Evolutionary conservation across 2,888 invertebrate species (phyloP).

Genomic region (Adineta ricciae): DNA sequence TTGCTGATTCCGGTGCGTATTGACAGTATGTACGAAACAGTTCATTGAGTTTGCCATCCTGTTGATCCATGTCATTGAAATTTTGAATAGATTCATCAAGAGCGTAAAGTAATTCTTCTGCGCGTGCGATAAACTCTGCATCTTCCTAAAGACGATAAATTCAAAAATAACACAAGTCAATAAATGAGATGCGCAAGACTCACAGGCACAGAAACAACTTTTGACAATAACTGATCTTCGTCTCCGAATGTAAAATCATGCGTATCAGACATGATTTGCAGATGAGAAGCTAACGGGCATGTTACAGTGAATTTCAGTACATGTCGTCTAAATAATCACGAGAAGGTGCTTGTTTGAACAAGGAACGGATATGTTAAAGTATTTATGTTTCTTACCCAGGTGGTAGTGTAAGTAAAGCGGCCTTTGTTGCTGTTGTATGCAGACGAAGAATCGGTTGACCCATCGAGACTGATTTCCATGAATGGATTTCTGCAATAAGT

Average conservation of each 20-base stretch:
- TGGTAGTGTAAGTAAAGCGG: conserved; percentile 45
- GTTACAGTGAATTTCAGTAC: conserved; percentile 46
- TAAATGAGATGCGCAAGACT: neutral
- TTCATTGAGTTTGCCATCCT: neutral
- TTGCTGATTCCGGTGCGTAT: neutral
- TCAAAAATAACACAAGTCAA: neutral
- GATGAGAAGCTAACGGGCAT: conserved; percentile 46
- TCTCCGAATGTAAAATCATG: conserved; percentile 47
- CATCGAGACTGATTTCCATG: conserved; percentile 48
- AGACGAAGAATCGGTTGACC: conserved; percentile 46
- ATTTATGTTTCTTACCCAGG: conserved; percentile 40
- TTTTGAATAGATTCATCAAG: neutral
- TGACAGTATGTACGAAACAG: neutral
- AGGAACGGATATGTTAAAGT: neutral
- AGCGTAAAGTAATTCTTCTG: neutral
- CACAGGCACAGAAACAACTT: conserved; percentile 43
- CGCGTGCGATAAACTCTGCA: neutral
- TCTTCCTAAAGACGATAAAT: neutral
- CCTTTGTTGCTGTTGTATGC: conserved; percentile 41
- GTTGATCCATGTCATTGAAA: neutral
- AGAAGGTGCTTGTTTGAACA: neutral
- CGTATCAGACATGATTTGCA: conserved; percentile 46
- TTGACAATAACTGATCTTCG: conserved; percentile 48
- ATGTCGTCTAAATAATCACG: conserved; percentile 47
- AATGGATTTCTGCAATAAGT: conserved; percentile 47